Conservation (phyloP, 2,797 vertebrate genomes). For the Lerista edwardsae region DNA sequence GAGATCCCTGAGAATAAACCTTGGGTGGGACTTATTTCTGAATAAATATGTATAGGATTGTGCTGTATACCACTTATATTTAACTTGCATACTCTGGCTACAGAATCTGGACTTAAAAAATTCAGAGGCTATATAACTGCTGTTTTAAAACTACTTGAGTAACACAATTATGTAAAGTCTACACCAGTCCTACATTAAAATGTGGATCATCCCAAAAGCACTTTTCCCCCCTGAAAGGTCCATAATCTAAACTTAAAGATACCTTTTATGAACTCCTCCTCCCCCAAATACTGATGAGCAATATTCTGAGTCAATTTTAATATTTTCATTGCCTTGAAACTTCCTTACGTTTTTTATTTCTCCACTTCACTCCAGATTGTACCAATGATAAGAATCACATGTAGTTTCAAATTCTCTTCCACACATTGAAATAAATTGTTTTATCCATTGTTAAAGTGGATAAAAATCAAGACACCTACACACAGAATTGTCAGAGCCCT, state of each 20-base stretch:
- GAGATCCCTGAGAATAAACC: too few relatives aligned
- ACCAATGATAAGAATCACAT: conserved; percentile 78
- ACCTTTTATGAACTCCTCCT: neutral
- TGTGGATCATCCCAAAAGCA: neutral
- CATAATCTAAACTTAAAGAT: conserved; percentile 1
- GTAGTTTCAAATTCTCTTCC: conserved; percentile 74
- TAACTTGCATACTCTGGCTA: neutral
- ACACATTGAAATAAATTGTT: conserved; percentile 77
- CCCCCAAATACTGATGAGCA: neutral
- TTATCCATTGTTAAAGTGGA: neutral
- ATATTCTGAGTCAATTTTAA: conserved; percentile 61
- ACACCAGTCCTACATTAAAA: neutral
- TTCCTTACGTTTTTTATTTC: conserved; percentile 72
- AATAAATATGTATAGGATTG: too few relatives aligned
- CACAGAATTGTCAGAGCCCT: conserved; percentile 47
- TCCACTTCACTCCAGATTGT: conserved; percentile 42
- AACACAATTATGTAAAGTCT: neutral
- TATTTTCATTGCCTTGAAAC: conserved; percentile 74
- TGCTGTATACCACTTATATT: neutral
- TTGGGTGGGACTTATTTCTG: too few relatives aligned
- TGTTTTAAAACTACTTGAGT: neutral
- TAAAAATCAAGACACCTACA: neutral
- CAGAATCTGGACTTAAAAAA: neutral
- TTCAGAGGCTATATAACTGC: neutral
- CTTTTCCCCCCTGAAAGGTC: conserved; percentile 1